Evolutionary conservation across 2,888 invertebrate genomes (phyloP), one percentile per base, ranked within the genome.

Genomic region (Miltochrista miniata): DNA sequence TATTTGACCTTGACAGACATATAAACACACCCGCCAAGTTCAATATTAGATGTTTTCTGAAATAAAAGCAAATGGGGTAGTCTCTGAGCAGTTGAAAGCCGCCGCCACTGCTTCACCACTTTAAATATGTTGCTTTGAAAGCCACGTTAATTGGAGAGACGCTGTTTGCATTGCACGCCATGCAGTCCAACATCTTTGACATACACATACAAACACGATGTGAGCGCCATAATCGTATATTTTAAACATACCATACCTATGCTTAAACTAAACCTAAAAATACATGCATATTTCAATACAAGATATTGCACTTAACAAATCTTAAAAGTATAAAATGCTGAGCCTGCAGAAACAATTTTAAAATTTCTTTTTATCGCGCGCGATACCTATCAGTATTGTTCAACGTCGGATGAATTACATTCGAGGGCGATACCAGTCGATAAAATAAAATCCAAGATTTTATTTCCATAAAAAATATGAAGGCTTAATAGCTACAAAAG

Each of bases 351-450:
- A 73, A 78, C 65, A 71, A 77, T 81, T 61, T 81, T 74, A 67
- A 71, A 75, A 74, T 74, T 75, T 81, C 73, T 81, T 85, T 87
- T 85, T 81, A 83, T 85, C 81, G 73, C 70, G 68, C 58, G 61
- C 73, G 85, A 86, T 89, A 76, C 74, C 81, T 87, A 87, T 88
- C 87, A 70, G 83, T 82, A 87, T 87, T 87, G 87, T 87, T 80
- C 83, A 77, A 84, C 83, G 81, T 81, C 72, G 79, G 78, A 85
- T 84, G 83, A 87, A 80, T 83, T 82, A 84, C 81, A 82, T 81
- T 72, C 74, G 65, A 67, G 61, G 61, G 76, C 76, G 81, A 81
- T 82, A 73, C 76, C 72, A 74, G 68, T 67, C 79, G 82, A 85
- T 86, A 86, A 82, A 86, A 87, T 81, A 71, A 82, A 85, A 83